Conservation (phyloP, 2,113 vertebrate species). For the Azemiops feae region DNA sequence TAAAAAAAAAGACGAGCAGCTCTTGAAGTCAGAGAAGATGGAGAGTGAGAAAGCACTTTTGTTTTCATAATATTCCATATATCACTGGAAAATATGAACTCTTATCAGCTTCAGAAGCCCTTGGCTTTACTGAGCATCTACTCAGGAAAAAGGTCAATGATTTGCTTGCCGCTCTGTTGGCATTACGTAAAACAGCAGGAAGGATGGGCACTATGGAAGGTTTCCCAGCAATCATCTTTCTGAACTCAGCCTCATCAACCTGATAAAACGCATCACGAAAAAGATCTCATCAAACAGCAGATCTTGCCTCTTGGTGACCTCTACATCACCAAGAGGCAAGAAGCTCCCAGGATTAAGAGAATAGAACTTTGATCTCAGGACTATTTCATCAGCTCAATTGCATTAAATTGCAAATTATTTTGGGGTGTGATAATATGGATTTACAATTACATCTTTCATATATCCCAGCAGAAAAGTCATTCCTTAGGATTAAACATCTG, state of each 20-base stretch:
- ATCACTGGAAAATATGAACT: background rate
- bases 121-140: background rate
- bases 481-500: background rate
- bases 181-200: slow-evolving; percentile 24
- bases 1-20: fast-evolving
- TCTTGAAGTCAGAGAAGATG: fast-evolving
- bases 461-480: background rate
- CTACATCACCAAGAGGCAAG: background rate
- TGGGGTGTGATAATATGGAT: background rate
- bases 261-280: background rate
- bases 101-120: background rate
- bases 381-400: background rate
- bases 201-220: slow-evolving; percentile 25
- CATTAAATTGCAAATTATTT: background rate
- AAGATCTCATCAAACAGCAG: background rate
- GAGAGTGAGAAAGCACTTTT: fast-evolving
- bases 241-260: background rate
- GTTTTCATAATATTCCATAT: background rate
- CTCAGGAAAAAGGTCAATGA: slow-evolving; percentile 36
- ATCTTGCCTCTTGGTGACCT: background rate
- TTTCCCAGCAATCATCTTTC: slow-evolving; percentile 44
- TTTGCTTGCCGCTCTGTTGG: slow-evolving; percentile 57
- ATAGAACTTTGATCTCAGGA: background rate
- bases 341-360: background rate
- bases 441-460: background rate